Base-by-base conservation (phyloP, 2,113 vertebrate genomes). In the Apeltes quadracus region DNA sequence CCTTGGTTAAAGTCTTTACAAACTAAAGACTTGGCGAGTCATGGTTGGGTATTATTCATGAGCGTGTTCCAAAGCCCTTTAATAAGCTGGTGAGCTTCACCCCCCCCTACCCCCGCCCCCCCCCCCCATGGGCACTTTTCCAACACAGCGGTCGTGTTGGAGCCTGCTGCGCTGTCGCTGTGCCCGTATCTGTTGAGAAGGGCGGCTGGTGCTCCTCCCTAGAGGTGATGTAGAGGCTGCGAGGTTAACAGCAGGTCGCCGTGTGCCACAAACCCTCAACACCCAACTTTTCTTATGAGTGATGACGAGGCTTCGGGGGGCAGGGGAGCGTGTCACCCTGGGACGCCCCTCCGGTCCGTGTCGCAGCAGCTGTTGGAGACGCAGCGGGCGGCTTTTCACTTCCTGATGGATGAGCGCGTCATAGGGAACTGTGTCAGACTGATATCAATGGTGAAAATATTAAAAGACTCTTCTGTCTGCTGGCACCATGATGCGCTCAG, bases 341-440 rank as follows among this genome's bases (percentile, higher is more conserved):
- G 56, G 71, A 71, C 66, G 20, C 1, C 7, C 38, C 62, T 50
- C 7, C 15, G 15, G 9, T 32, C 64, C 5, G n/a, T 20, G 46
- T 68, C n/a, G 55, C 41, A 1, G 54, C 38, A 16, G 75, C 43
- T 55, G 48, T 61, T 20, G n/a, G 16, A 44, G 46, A 48, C 34
- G 1, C 34, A 0, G 25, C n/a, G 13, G 20, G 16, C 8, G 36
- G 50, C 48, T 43, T 55, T 34, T 70, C 77, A 18, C 34, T 23
- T 44, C n/a, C 2, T 79, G 83, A 86, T 78, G 71, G 70, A 70
- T 70, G 54, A 57, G 16, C 18, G 23, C 41, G 69, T 50, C 51
- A 43, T 20, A 25, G 51, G 39, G 34, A 32, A 68, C 27, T 59
- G 56, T 32, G 61, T 44, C 13, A 68, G 25, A 68, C 27, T 69